Conservation (phyloP, 2,888 invertebrate species). For the Patella ulyssiponensis region DNA sequence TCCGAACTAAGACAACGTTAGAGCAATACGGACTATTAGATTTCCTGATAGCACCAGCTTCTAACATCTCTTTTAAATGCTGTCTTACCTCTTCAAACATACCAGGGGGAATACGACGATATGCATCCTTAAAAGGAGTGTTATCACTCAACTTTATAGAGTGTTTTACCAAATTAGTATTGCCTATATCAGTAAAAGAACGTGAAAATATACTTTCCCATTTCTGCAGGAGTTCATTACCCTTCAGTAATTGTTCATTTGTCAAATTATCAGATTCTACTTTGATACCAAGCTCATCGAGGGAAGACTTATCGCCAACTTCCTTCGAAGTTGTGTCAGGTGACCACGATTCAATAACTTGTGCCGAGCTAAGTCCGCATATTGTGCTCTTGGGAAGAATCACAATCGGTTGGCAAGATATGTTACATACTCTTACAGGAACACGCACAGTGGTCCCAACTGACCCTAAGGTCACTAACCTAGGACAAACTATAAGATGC, state of each 20-base stretch:
- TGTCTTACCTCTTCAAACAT: constrained; percentile 41
- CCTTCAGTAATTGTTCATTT: background rate
- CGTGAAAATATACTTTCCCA: constrained; percentile 24
- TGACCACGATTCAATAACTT: too few species aligned
- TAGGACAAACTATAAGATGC: too few species aligned
- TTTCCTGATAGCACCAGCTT: constrained; percentile 35
- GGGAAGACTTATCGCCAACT: too few species aligned
- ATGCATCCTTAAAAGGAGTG: too few species aligned
- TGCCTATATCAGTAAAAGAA: constrained; percentile 30
- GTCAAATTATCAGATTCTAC: background rate
- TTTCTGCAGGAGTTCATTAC: background rate
- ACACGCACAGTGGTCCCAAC: too few species aligned
- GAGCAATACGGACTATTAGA: constrained; percentile 37
- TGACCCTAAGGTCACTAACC: too few species aligned
- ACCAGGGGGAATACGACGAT: constrained; percentile 38
- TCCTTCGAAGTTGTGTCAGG: too few species aligned
- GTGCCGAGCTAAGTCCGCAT: too few species aligned
- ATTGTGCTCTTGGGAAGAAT: too few species aligned
- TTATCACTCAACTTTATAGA: too few species aligned
- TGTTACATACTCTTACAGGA: background rate
- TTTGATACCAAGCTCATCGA: too few species aligned
- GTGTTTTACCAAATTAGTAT: constrained; percentile 20
- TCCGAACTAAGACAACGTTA: constrained; percentile 34
- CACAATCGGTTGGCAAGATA: background rate
- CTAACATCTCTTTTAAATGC: constrained; percentile 40